Evolutionary conservation across 2,888 invertebrate genomes (phyloP).

Genomic region (Globia sparganii): DNA sequence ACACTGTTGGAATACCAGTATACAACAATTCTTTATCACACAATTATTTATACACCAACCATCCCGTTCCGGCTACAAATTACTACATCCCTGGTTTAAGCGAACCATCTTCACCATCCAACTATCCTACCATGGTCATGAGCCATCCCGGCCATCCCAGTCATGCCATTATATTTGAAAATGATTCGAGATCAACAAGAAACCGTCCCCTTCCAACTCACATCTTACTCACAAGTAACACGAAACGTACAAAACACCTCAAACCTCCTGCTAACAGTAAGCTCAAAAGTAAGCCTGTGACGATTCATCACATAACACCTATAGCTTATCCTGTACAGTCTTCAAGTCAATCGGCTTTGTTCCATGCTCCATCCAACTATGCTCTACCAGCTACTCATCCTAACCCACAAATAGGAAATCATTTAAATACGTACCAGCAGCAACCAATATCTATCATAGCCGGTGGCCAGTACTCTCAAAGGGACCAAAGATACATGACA

Average conservation of each 20-base stretch:
- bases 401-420: constrained; percentile 13
- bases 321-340: constrained; percentile 45
- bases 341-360: constrained; percentile 52
- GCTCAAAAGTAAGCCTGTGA: constrained; percentile 55
- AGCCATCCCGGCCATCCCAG: constrained; percentile 48
- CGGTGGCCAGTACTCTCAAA: neutral
- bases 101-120: constrained; percentile 56
- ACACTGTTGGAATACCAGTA: constrained; percentile 63
- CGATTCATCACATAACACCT: constrained; percentile 43
- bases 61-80: constrained; percentile 22
- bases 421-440: constrained; percentile 6
- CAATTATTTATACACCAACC: constrained; percentile 33
- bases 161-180: constrained; percentile 52
- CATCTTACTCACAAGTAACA: constrained; percentile 37
- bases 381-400: constrained; percentile 49
- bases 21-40: constrained; percentile 46
- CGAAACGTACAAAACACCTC: constrained; percentile 59
- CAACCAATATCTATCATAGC: constrained; percentile 35
- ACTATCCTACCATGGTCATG: constrained; percentile 57
- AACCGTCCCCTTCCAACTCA: constrained; percentile 41
- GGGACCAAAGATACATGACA: constrained; percentile 48
- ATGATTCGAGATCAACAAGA: constrained; percentile 26
- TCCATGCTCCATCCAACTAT: constrained; percentile 51
- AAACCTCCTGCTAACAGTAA: constrained; percentile 58
- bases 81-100: constrained; percentile 44